Percentiles rank a stretch among this genome's conserved stretches.
These are phyloP conservation scores for Haemorhous mexicanus DNA, from an alignment of 2,113 vertebrate genomes.

Conservation along the genomic window DNA sequence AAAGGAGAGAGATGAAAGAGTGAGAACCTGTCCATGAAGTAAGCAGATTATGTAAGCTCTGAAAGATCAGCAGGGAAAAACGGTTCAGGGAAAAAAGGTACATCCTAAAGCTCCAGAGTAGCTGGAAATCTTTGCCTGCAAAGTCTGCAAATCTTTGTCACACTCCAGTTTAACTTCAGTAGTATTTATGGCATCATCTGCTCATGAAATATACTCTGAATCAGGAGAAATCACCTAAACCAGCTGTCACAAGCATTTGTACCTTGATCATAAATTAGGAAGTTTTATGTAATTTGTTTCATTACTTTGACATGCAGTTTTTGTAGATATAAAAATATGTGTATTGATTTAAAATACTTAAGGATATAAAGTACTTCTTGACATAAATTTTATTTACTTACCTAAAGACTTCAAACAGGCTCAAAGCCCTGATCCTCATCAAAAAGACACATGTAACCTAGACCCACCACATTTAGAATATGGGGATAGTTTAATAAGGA, in stretches of 20 bases:
- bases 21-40: background rate
- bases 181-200: background rate
- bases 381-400: background rate
- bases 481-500: background rate
- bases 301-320: background rate
- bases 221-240: background rate
- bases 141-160: background rate
- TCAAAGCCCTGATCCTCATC: background rate
- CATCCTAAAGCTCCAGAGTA: background rate
- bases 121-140: background rate
- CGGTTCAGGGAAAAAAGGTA: fast-evolving
- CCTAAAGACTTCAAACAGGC: background rate
- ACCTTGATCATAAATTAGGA: background rate
- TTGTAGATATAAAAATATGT: background rate
- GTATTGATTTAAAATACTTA: background rate
- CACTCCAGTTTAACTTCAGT: background rate
- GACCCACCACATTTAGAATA: background rate
- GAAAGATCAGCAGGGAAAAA: background rate
- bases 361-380: background rate
- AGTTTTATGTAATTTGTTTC: background rate
- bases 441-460: background rate
- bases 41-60: background rate
- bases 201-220: background rate
- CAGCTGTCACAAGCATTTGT: background rate
- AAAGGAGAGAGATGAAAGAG: background rate